Evolutionary conservation across 2,888 invertebrate genomes (phyloP), one percentile per base, ranked within the genome.

Genomic region (Griposia aprilina): DNA sequence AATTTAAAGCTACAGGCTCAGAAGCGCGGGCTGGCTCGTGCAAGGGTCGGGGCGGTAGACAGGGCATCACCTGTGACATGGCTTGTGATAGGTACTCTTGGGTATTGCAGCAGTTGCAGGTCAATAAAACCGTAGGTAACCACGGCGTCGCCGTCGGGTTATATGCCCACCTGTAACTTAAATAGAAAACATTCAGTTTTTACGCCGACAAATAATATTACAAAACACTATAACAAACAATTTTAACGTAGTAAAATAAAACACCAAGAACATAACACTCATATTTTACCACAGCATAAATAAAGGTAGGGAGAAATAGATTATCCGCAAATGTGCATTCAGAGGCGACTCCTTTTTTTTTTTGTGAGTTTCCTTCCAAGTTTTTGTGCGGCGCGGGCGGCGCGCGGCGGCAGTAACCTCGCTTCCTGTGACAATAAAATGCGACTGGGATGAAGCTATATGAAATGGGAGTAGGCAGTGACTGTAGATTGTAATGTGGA

Each of bases 311-410:
- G 59, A 69, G 55, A 76, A 84, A 81, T 84, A 76, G 83, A 83
- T 83, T 76, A 84, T 84, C 55, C 23, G 59, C 76, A 84, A 84
- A 85, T 68, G 60, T 84, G 84, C 78, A 85, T 65, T 68, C 59
- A 52, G 10, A 26, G 23, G 41, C 15, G 20, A 74, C 50, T 59
- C 60, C 41, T 10, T 66, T 85, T 84, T 85, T 84, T 85, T 81
- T 85, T 69, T 81, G 52, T 55, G 26, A 20, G 73, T 74, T 83
- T 83, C 85, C 63, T 85, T 60, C 45, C 66, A 82, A 71, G 55
- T 78, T 83, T 83, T 82, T 74, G 45, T 68, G 36, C 30, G n/a
- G 50, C 23, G 67, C 41, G 30, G 30, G n/a, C n/a, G n/a, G n/a
- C n/a, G n/a, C n/a, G n/a, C 30, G 36, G 59, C 62, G 71, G 76